Conservation (phyloP, 2,797 vertebrate species). For the Argya squamiceps region DNA sequence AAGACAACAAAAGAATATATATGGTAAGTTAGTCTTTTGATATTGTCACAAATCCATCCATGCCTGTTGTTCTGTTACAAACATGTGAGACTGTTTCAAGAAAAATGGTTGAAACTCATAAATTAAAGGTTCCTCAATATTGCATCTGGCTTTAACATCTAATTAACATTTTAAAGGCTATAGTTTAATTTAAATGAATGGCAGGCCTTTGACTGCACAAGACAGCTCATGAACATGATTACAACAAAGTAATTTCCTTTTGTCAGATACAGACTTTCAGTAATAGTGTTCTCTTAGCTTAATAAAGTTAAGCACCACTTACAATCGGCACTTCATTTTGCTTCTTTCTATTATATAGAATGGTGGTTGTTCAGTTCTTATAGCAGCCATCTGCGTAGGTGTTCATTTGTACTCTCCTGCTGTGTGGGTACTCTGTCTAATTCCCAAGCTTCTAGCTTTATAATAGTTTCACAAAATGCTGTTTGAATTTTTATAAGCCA, state of each 20-base stretch:
- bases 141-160: slow-evolving; percentile 63
- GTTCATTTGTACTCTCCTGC: slow-evolving; percentile 70
- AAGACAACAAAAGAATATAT: slow-evolving; percentile 53
- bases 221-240: slow-evolving; percentile 70
- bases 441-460: slow-evolving; percentile 64
- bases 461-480: slow-evolving; percentile 69
- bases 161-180: slow-evolving; percentile 77
- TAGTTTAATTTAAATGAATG: slow-evolving; percentile 73
- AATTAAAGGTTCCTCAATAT: slow-evolving; percentile 74
- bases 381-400: slow-evolving; percentile 65
- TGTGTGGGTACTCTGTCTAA: slow-evolving; percentile 71
- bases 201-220: slow-evolving; percentile 69
- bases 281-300: slow-evolving; percentile 71
- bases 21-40: slow-evolving; percentile 52
- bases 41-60: slow-evolving; percentile 49
- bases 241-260: slow-evolving; percentile 76
- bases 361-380: slow-evolving; percentile 70
- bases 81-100: slow-evolving; percentile 56
- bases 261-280: slow-evolving; percentile 71
- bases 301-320: slow-evolving; percentile 78
- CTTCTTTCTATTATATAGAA: slow-evolving; percentile 64
- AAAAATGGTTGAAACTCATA: slow-evolving; percentile 68
- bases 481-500: slow-evolving; percentile 71
- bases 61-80: slow-evolving; percentile 59
- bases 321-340: slow-evolving; percentile 69